Conservation (phyloP, 1,140 invertebrate genomes). For the Drosophila takahashii region DNA sequence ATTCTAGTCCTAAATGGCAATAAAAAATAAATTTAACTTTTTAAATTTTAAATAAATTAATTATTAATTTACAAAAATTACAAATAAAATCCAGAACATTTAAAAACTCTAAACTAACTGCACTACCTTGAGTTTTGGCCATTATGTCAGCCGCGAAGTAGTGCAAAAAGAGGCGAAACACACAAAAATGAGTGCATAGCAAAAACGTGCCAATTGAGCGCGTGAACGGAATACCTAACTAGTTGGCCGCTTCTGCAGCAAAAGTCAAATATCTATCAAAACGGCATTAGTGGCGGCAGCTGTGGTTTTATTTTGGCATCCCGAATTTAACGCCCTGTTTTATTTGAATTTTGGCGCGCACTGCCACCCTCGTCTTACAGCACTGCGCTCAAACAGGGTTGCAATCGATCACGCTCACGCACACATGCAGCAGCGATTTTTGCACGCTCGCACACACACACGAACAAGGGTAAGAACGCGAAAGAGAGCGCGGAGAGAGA, state of each 20-base stretch:
- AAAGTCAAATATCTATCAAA: constrained; percentile 72
- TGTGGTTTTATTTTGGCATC: constrained; percentile 15
- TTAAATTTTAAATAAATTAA: no score
- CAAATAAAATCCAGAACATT: neutral
- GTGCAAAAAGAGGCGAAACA: constrained; percentile 35
- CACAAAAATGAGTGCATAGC: constrained; percentile 52
- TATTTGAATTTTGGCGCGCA: constrained; percentile 34
- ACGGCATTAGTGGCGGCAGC: constrained; percentile 54
- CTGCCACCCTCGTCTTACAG: constrained; percentile 11
- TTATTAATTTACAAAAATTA: no score
- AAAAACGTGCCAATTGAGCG: constrained; percentile 69
- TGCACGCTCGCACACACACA: constrained; percentile 37
- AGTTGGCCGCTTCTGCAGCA: constrained; percentile 15
- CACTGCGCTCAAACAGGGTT: constrained; percentile 38
- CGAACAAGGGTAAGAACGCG: constrained; percentile 53
- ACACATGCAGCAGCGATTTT: neutral
- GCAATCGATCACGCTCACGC: constrained; percentile 37
- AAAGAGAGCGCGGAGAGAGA: constrained; percentile 25
- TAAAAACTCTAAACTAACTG: neutral
- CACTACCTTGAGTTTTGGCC: neutral
- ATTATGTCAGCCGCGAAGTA: constrained; percentile 49
- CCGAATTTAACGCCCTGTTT: constrained; percentile 1
- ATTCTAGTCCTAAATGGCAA: no score
- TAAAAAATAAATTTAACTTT: no score
- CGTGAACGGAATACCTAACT: constrained; percentile 69